Conservation (phyloP, 2,888 invertebrate species). For the Tortrix viridana region DNA sequence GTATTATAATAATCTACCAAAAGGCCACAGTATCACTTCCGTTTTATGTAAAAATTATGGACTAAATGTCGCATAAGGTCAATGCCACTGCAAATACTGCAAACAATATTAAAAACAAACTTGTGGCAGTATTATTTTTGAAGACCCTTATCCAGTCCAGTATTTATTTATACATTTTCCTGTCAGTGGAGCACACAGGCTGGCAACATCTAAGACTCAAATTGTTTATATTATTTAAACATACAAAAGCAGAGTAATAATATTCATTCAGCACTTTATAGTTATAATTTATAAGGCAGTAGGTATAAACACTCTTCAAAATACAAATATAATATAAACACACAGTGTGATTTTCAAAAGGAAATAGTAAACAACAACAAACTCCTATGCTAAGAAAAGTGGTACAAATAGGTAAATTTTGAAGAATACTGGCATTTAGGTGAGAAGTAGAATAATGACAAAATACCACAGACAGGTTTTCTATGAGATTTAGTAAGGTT, state of each 20-base stretch:
- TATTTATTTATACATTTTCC: slow-evolving; percentile 9
- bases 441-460: no score
- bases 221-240: not conserved
- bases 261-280: slow-evolving; percentile 7
- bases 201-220: slow-evolving; percentile 28
- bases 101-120: not conserved
- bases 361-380: no score
- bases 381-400: not conserved
- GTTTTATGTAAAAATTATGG: slow-evolving; percentile 44
- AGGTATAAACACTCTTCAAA: slow-evolving; percentile 15
- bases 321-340: not conserved
- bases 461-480: no score
- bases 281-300: slow-evolving; percentile 16
- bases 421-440: no score
- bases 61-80: slow-evolving; percentile 19
- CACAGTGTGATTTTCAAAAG: no score
- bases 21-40: slow-evolving; percentile 78
- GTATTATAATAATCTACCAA: slow-evolving; percentile 47
- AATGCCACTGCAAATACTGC: slow-evolving; percentile 2
- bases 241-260: not conserved
- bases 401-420: not conserved
- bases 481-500: no score
- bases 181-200: no score
- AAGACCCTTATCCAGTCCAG: slow-evolving; percentile 15
- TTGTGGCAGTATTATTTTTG: not conserved